Percentiles rank a stretch among this genome's conserved stretches.
phyloP scores from a whole-genome alignment of 2,888 invertebrate species.

The Melinaea menophilus region DNA sequence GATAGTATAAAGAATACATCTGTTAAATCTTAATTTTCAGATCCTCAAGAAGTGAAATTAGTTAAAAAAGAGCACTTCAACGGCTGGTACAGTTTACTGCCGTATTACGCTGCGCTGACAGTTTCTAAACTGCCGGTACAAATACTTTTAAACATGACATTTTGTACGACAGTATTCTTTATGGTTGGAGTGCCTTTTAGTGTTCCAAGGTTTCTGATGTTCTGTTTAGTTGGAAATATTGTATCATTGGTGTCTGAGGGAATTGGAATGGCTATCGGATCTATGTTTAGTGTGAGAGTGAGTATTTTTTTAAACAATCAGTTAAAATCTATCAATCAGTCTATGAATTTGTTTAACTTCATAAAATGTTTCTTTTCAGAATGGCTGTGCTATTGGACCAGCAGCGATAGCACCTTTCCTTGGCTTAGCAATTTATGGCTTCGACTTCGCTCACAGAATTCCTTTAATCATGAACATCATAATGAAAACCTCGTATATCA shows the following conservation, averaged over 20 bases:
- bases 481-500: constrained; percentile 82
- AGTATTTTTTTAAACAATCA: constrained; percentile 40
- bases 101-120: constrained; percentile 81
- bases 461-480: constrained; percentile 78
- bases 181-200: constrained; percentile 84
- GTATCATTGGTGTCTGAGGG: constrained; percentile 87
- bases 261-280: constrained; percentile 87
- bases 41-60: constrained; percentile 82
- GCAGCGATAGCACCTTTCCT: constrained; percentile 81
- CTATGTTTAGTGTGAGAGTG: constrained; percentile 81
- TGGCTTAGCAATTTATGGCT: constrained; percentile 83
- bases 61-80: constrained; percentile 84
- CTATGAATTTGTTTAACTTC: background rate
- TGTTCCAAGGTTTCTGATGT: constrained; percentile 80
- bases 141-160: constrained; percentile 78
- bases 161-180: constrained; percentile 79
- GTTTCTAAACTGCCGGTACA: constrained; percentile 80
- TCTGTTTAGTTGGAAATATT: constrained; percentile 81
- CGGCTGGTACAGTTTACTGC: constrained; percentile 81
- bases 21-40: constrained; percentile 55
- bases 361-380: constrained; percentile 64
- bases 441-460: constrained; percentile 82
- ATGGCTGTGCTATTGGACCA: constrained; percentile 83
- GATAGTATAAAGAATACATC: too few relatives aligned
- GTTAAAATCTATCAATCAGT: constrained; percentile 6